Base-by-base conservation (phyloP, 1,140 invertebrate genomes). In the Diorhabda sublineata region DNA sequence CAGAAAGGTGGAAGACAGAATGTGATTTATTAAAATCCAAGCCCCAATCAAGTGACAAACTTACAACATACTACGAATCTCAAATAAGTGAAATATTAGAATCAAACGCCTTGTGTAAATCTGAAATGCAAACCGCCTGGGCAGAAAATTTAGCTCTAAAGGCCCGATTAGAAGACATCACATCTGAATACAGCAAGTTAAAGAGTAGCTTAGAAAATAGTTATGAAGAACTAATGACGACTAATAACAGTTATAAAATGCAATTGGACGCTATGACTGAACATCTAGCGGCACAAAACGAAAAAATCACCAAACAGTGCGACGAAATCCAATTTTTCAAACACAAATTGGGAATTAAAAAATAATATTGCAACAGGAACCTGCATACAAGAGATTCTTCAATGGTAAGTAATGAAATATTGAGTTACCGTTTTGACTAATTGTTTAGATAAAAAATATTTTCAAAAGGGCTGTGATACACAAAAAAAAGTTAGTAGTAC, bases 231-330 rank as follows among this genome's bases (percentile, higher is more conserved):
- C 68, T 81, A 61, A 81, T 86, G 64, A 89, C 90, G 2, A 93
- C 91, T 3, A 88, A 88, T 42, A 83, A 88, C 69, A 96, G 93
- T 82, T 97, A 97, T 79, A 93, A 96, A 81, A 85, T 89, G 64
- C 95, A 97, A 81, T 86, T 97, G 59, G 92, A 89, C 72, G 92
- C 93, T 57, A 91, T 97, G 85, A 95, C 92, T 67, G 95, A 97
- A 81, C 94, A 97, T 85, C 86, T 97, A 72, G 95, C 94, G 26
- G 91, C 90, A 69, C 90, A 97, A 83, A 97, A 95, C 81, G 94
- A 96, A 73, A 94, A 94, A 82, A 85, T 97, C 42, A 87, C 92
- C 47, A 79, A 83, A 64, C 91, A 94, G 79, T 90, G 90, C 73
- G 92, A 95, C 81, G 87, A 92, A 78, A 89, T 91, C 74, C 85